Evolutionary conservation across 2,888 invertebrate species (phyloP), one percentile per base, ranked within the genome.

Genomic region (Argyresthia goedartella): DNA sequence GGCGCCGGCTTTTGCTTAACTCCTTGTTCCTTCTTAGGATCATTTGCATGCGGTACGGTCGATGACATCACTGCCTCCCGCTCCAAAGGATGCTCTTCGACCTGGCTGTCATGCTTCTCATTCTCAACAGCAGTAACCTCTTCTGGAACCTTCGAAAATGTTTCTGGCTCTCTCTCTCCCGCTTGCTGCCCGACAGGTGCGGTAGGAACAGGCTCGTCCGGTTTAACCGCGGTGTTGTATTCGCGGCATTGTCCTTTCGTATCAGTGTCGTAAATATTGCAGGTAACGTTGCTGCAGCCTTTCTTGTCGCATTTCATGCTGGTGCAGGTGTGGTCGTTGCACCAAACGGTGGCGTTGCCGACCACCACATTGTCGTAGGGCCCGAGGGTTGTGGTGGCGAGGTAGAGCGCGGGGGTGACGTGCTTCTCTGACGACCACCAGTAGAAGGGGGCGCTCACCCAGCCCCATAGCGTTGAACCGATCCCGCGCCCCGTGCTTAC

Each of bases 241-340:
- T 73, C 73, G 48, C 76, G 71, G 60, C 87, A 87, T 59, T 84
- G 76, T 8, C 87, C 87, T 48, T 62, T 73, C 54, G 84, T 62
- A 57, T 86, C 69, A 0, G 87, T 87, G 52, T 87, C 87, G 59
- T 87, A 87, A 59, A 87, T 75, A 55, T 73, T 86, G 59, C 87
- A 87, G 8, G 81, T 80, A 43, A 73, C 63, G 53, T 82, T 84
- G 9, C 59, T 68, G 60, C 87, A 87, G 6, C 73, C 73, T 13
- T 60, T 61, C 53, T 63, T 71, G 54, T 78, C 71, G 57, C 87
- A 86, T 57, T 72, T 79, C 72, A 76, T 76, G 7, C 81, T 86
- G 1, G 78, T 87, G 57, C 87, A 87, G 4, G 75, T 86, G 63
- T 87, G 87, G 43, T 86, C 85, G 62, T 82, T 78, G 60, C 87